Percentiles rank a stretch among this genome's conserved stretches.
Evolutionary conservation across 2,888 invertebrate genomes (phyloP).

Genomic region (Leptura quadrifasciata): DNA sequence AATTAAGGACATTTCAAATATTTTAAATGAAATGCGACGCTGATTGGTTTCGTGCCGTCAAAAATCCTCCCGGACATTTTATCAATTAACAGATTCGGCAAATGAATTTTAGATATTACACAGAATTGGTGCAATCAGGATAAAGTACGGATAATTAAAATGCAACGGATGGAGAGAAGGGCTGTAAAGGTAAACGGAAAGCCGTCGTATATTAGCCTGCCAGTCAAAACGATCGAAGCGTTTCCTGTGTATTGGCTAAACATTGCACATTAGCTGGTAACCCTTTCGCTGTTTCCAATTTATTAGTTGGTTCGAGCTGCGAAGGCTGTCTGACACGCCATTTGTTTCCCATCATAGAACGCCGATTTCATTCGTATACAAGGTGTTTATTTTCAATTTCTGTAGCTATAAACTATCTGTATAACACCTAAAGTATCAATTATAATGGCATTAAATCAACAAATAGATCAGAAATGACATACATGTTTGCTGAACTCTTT

Average conservation of each 20-base stretch:
- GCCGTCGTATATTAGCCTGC: conserved; percentile 1
- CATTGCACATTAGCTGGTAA: conserved; percentile 3
- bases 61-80: not conserved
- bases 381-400: too few relatives aligned
- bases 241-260: conserved; percentile 1
- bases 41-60: not conserved
- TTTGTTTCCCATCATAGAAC: not conserved
- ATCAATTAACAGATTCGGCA: not conserved
- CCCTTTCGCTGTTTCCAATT: conserved; percentile 4
- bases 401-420: too few relatives aligned
- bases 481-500: too few relatives aligned
- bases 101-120: not conserved
- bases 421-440: too few relatives aligned
- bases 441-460: too few relatives aligned
- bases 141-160: conserved; percentile 1
- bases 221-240: conserved; percentile 1
- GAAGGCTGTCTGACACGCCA: not conserved
- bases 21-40: conserved; percentile 1
- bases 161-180: not conserved
- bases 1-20: conserved; percentile 8
- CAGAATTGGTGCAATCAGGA: not conserved
- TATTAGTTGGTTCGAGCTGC: not conserved
- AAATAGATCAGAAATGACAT: too few relatives aligned
- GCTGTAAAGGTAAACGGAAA: not conserved
- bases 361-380: not conserved